Base-by-base conservation (phyloP, 2,113 vertebrate species). In the Xiphophorus couchianus region DNA sequence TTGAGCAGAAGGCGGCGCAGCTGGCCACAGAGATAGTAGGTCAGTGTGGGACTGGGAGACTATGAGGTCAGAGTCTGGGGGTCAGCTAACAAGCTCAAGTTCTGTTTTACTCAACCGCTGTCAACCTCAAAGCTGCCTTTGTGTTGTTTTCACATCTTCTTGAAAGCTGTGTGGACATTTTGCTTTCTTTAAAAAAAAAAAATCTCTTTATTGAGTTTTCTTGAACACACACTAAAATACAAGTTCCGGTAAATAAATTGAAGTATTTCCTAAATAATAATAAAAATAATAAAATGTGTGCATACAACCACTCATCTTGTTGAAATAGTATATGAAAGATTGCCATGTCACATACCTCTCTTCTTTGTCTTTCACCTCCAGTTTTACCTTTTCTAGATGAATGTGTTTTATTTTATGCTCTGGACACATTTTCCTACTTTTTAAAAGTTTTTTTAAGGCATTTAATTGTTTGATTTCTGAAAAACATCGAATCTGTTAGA, bases 1-100 rank as follows among this genome's bases (percentile, higher is more conserved):
- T 97, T 96, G 98, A 99, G 88, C 98, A 99, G 93, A 99, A 99
- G 93, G 98, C 98, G 6, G 97, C 97, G 54, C 97, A 97, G 84
- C 94, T 98, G 91, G 96, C 98, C 63, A 98, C 97, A 70, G 98
- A 99, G 94, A 96, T 99, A 90, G 98, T 97, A 88, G 98, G 98
- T 97, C 88, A 95, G 95, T 95, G 86, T 80, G 72, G 58, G 10
- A 17, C 29, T 22, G 25, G 37, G 28, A 69, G 72, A 81, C 73
- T 61, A 48, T 25, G 63, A 69, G 35, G 61, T 27, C 33, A 65
- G 61, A 37, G 51, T 78, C 42, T 79, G 31, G 61, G 61, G 25
- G 39, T 69, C 76, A 51, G 77, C 74, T 62, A 61, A 65, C 71
- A 76, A 69, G 74, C n/a, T 78, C n/a, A 76, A 77, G 70, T 31